Conservation (phyloP, 2,797 vertebrate genomes). For the Esox masquinongy region DNA sequence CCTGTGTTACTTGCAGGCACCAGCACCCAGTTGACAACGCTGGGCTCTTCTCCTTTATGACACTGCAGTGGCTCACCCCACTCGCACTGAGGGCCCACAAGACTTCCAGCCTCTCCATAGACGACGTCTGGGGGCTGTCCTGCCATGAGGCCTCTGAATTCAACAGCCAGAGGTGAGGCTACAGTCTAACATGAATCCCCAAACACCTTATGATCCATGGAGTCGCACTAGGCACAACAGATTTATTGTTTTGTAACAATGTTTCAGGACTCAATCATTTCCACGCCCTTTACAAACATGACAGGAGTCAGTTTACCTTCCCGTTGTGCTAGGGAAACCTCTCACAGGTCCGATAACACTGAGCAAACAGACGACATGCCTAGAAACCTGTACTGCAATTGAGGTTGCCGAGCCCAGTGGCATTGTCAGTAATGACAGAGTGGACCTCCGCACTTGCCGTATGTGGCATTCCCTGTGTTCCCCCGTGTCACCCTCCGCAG, state of each 20-base stretch:
- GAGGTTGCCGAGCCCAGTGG: constrained; percentile 5
- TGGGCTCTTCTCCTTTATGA: constrained; percentile 85
- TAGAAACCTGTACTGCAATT: constrained; percentile 13
- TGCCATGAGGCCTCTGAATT: constrained; percentile 78
- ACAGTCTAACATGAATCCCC: background rate
- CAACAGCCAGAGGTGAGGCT: constrained; percentile 61
- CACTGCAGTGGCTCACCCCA: constrained; percentile 81
- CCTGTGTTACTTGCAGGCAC: constrained; percentile 66
- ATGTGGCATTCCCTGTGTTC: constrained; percentile 31
- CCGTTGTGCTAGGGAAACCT: background rate
- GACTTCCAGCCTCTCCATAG: constrained; percentile 69
- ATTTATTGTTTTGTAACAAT: background rate
- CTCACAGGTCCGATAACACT: background rate
- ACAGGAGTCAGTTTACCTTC: background rate
- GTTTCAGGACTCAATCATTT: background rate
- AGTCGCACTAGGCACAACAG: background rate
- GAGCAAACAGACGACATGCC: constrained; percentile 8
- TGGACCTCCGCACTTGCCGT: constrained; percentile 1
- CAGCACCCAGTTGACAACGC: constrained; percentile 85
- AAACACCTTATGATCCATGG: background rate
- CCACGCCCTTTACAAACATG: constrained; percentile 23
- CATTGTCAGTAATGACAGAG: background rate
- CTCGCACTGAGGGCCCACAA: constrained; percentile 76
- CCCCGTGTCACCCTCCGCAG: background rate
- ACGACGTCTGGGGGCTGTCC: constrained; percentile 81